Percentiles rank a stretch among this genome's conserved stretches.
These are phyloP conservation scores for Gnathonemus echidnorhynchus DNA, from an alignment of 2,113 vertebrate genomes.

Conservation along the genomic window DNA sequence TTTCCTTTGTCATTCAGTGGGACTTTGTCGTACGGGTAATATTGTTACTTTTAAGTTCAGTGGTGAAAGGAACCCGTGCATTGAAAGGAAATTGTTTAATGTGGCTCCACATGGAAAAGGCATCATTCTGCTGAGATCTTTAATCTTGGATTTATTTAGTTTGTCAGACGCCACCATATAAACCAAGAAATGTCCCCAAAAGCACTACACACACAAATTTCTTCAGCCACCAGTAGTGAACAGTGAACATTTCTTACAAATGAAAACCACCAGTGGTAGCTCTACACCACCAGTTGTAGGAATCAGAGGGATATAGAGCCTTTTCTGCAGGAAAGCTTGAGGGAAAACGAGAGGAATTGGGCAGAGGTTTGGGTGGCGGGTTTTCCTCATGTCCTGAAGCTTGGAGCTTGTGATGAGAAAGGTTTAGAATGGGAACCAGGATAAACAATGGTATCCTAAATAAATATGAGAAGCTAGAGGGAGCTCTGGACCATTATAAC, in stretches of 20 bases:
- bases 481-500: neutral
- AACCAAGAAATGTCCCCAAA: neutral
- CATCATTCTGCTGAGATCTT: neutral
- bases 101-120: neutral
- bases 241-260: neutral
- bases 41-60: neutral
- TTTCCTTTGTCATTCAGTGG: neutral
- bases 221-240: neutral
- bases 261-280: neutral
- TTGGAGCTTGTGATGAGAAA: neutral
- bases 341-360: neutral
- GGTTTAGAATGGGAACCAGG: neutral
- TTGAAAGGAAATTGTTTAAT: neutral
- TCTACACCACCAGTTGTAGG: neutral
- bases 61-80: neutral
- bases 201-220: neutral
- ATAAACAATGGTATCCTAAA: neutral
- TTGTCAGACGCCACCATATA: neutral
- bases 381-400: neutral
- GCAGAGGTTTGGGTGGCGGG: neutral
- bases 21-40: neutral
- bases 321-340: neutral
- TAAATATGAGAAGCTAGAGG: neutral
- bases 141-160: neutral
- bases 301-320: neutral